Conservation (phyloP, 2,113 vertebrate species). For the Pagrus major region DNA sequence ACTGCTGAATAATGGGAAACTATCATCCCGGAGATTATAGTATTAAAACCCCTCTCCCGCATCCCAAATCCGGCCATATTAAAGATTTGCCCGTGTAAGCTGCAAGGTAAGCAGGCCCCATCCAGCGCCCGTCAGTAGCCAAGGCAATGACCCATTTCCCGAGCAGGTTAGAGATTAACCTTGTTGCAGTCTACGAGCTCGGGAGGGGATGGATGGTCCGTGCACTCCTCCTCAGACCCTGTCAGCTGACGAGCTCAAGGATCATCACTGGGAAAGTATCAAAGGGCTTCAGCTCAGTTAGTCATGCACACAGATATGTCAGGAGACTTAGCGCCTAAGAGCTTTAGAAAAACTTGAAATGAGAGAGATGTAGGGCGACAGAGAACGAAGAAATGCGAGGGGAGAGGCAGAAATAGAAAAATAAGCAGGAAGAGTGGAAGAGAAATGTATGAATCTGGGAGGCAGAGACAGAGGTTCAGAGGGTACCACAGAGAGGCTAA, state of each 20-base stretch:
- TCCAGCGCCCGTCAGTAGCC: constrained; percentile 46
- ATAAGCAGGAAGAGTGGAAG: constrained; percentile 35
- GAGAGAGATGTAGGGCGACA: constrained; percentile 35
- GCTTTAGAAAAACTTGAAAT: constrained; percentile 55
- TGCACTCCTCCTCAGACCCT: constrained; percentile 33
- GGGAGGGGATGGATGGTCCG: constrained; percentile 26
- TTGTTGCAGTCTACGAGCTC: constrained; percentile 17
- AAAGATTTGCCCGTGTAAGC: constrained; percentile 77
- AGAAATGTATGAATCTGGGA: constrained; percentile 30
- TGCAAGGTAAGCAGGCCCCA: constrained; percentile 70
- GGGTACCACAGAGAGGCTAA: constrained; percentile 41
- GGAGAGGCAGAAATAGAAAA: constrained; percentile 46
- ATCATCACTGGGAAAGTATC: constrained; percentile 53
- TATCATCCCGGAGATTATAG: constrained; percentile 79
- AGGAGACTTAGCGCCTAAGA: constrained; percentile 50
- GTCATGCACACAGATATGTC: constrained; percentile 54
- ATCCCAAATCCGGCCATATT: constrained; percentile 78
- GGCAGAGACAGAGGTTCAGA: constrained; percentile 50
- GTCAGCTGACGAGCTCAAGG: constrained; percentile 62
- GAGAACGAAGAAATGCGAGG: constrained; percentile 23
- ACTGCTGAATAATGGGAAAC: constrained; percentile 72
- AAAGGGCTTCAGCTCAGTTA: constrained; percentile 55
- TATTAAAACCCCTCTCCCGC: constrained; percentile 73
- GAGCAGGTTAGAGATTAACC: constrained; percentile 82
- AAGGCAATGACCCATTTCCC: constrained; percentile 81